phyloP scores from a whole-genome alignment of 2,113 vertebrate species.

The Gadus macrocephalus region DNA sequence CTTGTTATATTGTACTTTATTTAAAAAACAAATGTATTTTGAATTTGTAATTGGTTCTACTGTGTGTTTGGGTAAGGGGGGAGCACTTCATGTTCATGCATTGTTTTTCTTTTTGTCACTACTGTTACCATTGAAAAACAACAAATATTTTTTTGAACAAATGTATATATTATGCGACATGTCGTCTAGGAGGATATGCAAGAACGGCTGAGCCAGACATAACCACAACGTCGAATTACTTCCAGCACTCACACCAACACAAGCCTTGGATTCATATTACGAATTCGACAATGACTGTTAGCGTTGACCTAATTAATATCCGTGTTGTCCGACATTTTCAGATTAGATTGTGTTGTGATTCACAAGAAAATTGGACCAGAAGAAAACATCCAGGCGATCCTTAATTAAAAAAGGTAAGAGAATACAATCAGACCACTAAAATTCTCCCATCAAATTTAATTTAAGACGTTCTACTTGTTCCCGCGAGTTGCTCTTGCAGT shows the following conservation, averaged over 20 bases:
- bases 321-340: background rate
- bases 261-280: too few relatives aligned
- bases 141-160: too few relatives aligned
- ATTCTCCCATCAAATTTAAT: background rate
- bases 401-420: background rate
- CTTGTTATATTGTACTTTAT: too few relatives aligned
- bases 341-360: background rate
- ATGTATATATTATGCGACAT: too few relatives aligned
- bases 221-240: background rate
- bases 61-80: too few relatives aligned
- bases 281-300: background rate
- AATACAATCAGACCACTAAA: background rate
- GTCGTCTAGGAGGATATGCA: too few relatives aligned
- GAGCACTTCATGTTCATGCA: too few relatives aligned
- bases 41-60: too few relatives aligned
- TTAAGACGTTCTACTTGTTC: slow-evolving; percentile 4
- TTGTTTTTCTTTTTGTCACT: too few relatives aligned
- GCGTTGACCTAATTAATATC: slow-evolving; percentile 22
- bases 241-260: background rate
- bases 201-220: background rate
- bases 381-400: too few relatives aligned
- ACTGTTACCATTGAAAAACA: too few relatives aligned
- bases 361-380: background rate
- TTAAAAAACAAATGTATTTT: too few relatives aligned
- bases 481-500: background rate